These are phyloP conservation scores for Ecliptopera silaceata DNA, from an alignment of 2,888 invertebrate genomes.

Conservation along the genomic window DNA sequence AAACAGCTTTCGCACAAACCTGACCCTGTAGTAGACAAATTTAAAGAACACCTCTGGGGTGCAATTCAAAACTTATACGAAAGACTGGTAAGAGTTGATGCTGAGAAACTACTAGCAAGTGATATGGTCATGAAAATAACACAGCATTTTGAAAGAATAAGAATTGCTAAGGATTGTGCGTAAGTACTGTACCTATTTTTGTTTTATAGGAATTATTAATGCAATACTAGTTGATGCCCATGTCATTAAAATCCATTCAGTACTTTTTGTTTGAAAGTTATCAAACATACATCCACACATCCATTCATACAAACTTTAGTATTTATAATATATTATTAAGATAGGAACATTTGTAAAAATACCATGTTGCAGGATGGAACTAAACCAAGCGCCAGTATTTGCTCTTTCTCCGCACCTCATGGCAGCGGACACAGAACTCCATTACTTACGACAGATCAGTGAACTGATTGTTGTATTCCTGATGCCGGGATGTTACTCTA, in stretches of 20 bases:
- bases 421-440: conserved; percentile 88
- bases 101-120: conserved; percentile 91
- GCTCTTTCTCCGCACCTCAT: conserved; percentile 89
- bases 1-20: conserved; percentile 87
- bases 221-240: too few species aligned
- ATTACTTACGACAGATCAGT: conserved; percentile 91
- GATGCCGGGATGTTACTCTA: conserved; percentile 91
- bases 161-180: conserved; percentile 89
- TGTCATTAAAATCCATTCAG: too few species aligned
- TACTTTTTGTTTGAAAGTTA: too few species aligned
- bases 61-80: conserved; percentile 89
- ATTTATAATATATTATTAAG: too few species aligned
- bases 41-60: conserved; percentile 92
- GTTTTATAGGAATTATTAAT: not conserved
- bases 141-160: conserved; percentile 92
- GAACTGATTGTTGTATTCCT: conserved; percentile 92
- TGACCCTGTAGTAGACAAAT: conserved; percentile 84
- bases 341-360: too few species aligned
- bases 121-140: conserved; percentile 92
- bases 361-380: conserved; percentile 76
- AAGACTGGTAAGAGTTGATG: conserved; percentile 89
- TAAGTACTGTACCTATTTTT: conserved; percentile 71
- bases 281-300: too few species aligned
- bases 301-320: too few species aligned
- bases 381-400: conserved; percentile 86